These are phyloP conservation scores for Excalfactoria chinensis DNA, from an alignment of 2,113 vertebrate genomes.

Conservation along the genomic window DNA sequence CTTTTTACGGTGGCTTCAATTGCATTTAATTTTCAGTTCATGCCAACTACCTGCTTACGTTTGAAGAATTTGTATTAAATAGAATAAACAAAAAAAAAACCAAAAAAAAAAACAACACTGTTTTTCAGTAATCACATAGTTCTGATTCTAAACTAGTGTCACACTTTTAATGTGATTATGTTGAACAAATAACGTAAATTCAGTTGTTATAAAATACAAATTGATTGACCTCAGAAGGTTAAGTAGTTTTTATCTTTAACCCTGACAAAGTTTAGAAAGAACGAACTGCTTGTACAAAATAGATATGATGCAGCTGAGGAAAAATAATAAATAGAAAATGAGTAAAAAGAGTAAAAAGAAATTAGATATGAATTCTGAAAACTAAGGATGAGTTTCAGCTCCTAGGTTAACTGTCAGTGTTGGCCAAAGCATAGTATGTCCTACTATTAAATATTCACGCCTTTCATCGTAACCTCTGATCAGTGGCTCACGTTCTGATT, in stretches of 20 bases:
- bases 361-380: background rate
- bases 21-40: background rate
- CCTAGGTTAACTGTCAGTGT: background rate
- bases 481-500: background rate
- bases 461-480: background rate
- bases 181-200: background rate
- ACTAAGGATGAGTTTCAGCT: background rate
- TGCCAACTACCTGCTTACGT: background rate
- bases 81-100: background rate
- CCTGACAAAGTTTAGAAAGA: background rate
- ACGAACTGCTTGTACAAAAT: background rate
- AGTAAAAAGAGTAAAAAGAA: background rate
- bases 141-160: background rate
- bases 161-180: background rate
- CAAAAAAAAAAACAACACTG: background rate
- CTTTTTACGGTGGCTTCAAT: background rate
- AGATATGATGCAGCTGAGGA: fast-evolving
- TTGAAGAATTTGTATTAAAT: background rate
- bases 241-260: background rate
- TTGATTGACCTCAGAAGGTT: background rate
- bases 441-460: background rate
- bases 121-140: background rate
- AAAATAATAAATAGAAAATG: background rate
- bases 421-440: background rate
- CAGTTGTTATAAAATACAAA: background rate